These are phyloP conservation scores for Xiphias gladius DNA, from an alignment of 2,113 vertebrate species.

Conservation along the genomic window DNA sequence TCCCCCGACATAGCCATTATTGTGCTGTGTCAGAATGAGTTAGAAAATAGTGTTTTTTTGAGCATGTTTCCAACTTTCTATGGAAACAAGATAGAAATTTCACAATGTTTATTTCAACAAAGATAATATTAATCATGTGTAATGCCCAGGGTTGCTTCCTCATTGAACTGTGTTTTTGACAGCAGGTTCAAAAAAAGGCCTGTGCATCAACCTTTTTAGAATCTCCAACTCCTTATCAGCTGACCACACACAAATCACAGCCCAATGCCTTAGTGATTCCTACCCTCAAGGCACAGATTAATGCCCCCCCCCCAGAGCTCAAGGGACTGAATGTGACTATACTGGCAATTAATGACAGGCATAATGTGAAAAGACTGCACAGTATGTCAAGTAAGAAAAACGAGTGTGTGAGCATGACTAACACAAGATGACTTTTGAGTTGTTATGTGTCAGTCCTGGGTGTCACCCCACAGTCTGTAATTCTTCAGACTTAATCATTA, in stretches of 20 bases:
- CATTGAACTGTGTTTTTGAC: background rate
- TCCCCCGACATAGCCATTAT: background rate
- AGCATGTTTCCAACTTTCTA: background rate
- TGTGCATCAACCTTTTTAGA: background rate
- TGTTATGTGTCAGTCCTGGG: background rate
- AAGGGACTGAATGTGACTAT: constrained; percentile 11
- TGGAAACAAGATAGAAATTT: constrained; percentile 15
- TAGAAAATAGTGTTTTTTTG: background rate
- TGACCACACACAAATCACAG: constrained; percentile 33
- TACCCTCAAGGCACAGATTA: constrained; percentile 41
- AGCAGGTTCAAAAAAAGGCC: background rate
- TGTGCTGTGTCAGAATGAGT: constrained; percentile 21
- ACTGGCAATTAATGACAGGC: constrained; percentile 10
- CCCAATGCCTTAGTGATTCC: constrained; percentile 23
- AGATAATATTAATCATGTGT: background rate
- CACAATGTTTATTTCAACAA: constrained; percentile 21
- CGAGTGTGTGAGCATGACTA: constrained; percentile 12
- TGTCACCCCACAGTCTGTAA: constrained; percentile 12
- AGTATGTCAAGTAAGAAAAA: constrained; percentile 10
- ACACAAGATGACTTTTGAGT: constrained; percentile 17
- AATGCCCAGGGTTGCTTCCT: constrained; percentile 1
- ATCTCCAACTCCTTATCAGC: constrained; percentile 27
- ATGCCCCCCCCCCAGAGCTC: constrained; percentile 42
- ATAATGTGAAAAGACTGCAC: background rate
- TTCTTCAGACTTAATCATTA: constrained; percentile 45